phyloP scores from a whole-genome alignment of 1,140 invertebrate genomes.

The Drosophila sulfurigaster region DNA sequence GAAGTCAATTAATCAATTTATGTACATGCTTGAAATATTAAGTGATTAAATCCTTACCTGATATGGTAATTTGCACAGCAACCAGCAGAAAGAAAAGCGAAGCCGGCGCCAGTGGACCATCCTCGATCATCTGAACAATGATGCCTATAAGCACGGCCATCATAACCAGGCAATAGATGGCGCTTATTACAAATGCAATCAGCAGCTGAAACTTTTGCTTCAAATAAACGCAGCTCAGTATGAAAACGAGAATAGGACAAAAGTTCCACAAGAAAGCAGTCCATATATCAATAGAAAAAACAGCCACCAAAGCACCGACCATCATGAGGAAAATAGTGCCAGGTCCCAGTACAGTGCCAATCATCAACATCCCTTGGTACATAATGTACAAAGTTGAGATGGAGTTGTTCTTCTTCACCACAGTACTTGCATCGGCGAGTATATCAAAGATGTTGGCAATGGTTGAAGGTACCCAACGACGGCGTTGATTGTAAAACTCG shows the following conservation, averaged over 20 bases:
- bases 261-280: slow-evolving; percentile 92
- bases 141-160: slow-evolving; percentile 96
- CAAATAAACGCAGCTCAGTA: slow-evolving; percentile 90
- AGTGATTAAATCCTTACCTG: slow-evolving; percentile 69
- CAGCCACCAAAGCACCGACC: slow-evolving; percentile 94
- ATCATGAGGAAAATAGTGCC: slow-evolving; percentile 96
- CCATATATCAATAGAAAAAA: slow-evolving; percentile 92
- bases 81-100: slow-evolving; percentile 91
- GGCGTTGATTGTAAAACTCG: slow-evolving; percentile 95
- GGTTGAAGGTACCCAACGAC: slow-evolving; percentile 95
- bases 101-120: slow-evolving; percentile 92
- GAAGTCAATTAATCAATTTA: no score
- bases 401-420: slow-evolving; percentile 93
- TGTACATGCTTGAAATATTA: no score
- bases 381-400: slow-evolving; percentile 93
- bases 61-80: slow-evolving; percentile 88
- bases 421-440: slow-evolving; percentile 89
- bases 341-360: slow-evolving; percentile 82
- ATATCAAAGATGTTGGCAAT: slow-evolving; percentile 95
- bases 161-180: slow-evolving; percentile 95
- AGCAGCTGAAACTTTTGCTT: slow-evolving; percentile 91
- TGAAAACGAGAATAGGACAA: slow-evolving; percentile 90
- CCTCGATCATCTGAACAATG: slow-evolving; percentile 91
- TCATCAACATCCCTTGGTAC: slow-evolving; percentile 90
- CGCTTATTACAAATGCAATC: slow-evolving; percentile 91